Percentiles rank a stretch among this genome's conserved stretches.
These are phyloP conservation scores for Hirtodrosophila histrioides DNA, from an alignment of 2,888 invertebrate species.

Conservation along the genomic window DNA sequence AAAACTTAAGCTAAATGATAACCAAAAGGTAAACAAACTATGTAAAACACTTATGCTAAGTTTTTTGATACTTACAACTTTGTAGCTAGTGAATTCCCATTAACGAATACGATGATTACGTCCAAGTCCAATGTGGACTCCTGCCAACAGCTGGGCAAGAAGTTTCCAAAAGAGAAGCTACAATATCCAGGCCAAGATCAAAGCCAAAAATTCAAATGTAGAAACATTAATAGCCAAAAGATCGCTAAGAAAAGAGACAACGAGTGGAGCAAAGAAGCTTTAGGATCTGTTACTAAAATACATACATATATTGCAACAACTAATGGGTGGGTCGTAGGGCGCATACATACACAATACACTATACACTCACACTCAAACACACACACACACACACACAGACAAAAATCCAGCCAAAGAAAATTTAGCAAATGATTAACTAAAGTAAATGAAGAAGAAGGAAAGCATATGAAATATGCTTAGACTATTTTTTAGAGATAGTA, in stretches of 20 bases:
- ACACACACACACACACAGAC: constrained; percentile 16
- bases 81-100: constrained; percentile 63
- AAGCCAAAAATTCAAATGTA: constrained; percentile 37
- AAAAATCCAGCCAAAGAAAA: constrained; percentile 35
- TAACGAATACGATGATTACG: constrained; percentile 45
- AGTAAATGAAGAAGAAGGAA: neutral
- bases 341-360: constrained; percentile 12
- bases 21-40: constrained; percentile 16
- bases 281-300: constrained; percentile 14
- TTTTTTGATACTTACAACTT: constrained; percentile 71
- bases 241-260: constrained; percentile 46
- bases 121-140: constrained; percentile 60
- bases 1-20: constrained; percentile 22
- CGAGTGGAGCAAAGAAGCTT: constrained; percentile 48
- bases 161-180: constrained; percentile 13
- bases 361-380: no score
- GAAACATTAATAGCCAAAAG: constrained; percentile 38
- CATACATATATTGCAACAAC: neutral
- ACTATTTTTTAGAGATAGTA: constrained; percentile 34
- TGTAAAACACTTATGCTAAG: constrained; percentile 49
- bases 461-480: constrained; percentile 52
- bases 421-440: constrained; percentile 5
- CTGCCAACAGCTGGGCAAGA: constrained; percentile 48
- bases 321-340: constrained; percentile 12
- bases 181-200: constrained; percentile 40